phyloP scores from a whole-genome alignment of 2,113 vertebrate genomes.

The Pituophis catenifer region DNA sequence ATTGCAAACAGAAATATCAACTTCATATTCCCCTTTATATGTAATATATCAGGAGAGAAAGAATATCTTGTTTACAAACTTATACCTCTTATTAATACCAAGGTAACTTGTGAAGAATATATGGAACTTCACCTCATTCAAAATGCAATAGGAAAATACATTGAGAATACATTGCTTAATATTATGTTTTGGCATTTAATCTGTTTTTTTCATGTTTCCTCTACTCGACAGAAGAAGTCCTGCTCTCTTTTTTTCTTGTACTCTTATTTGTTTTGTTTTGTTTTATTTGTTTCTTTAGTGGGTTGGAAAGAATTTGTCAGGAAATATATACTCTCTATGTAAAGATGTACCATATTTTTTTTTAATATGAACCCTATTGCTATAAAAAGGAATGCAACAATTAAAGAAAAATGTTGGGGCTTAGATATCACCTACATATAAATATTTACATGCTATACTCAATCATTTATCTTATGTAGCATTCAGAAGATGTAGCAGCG shows the following conservation, averaged over 20 bases:
- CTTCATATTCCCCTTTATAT: neutral
- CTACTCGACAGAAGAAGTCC: neutral
- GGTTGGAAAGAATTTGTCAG: slow-evolving; percentile 47
- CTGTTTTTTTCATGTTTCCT: neutral
- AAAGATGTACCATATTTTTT: neutral
- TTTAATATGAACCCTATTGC: slow-evolving; percentile 34
- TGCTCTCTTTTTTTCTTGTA: neutral
- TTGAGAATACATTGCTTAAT: neutral
- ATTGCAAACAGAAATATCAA: neutral
- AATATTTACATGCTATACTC: slow-evolving; percentile 1
- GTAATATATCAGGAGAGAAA: neutral
- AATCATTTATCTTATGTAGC: slow-evolving; percentile 55
- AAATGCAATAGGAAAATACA: neutral
- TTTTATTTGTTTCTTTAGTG: slow-evolving; percentile 47
- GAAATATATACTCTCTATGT: slow-evolving; percentile 40
- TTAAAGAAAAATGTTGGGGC: slow-evolving; percentile 25
- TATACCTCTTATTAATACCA: neutral
- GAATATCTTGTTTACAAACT: neutral
- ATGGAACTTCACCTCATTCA: neutral
- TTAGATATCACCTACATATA: neutral
- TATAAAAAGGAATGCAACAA: slow-evolving; percentile 36
- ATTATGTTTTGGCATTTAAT: neutral
- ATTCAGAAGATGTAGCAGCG: slow-evolving; percentile 76
- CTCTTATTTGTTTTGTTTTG: neutral
- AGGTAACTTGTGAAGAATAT: neutral